Evolutionary conservation across 1,140 invertebrate genomes (phyloP), one percentile per base, ranked within the genome.

Genomic region (Drosophila biarmipes): DNA sequence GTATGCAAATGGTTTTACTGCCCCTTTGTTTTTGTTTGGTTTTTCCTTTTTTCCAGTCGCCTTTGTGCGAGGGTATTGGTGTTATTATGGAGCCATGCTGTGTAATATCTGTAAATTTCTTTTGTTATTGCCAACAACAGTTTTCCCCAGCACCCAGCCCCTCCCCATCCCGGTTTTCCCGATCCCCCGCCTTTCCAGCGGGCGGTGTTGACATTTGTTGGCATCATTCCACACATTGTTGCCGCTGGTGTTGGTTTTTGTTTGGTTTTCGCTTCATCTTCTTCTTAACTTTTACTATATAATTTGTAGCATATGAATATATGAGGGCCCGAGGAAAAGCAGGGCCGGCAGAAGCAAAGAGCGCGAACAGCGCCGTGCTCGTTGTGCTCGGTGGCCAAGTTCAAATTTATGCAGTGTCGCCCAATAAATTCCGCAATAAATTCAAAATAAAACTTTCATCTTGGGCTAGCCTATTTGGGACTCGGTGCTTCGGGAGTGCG

Each of bases 241-340:
- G 84, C 84, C 80, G 84, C 79, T 87, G 80, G 84, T 89, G 79
- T 74, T 85, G 71, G 53, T 82, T 84, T 82, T 89, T 89, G 78
- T 86, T 87, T 86, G 79, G 79, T 79, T 89, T 89, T 78, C 76
- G 74, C 58, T 67, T 64, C 45, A 69, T 71, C 82, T 87, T 89
- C 84, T 85, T 77, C 82, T 87, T 89, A 78, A 76, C 85, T 84
- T 90, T 90, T 89, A 90, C 80, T 80, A 89, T 89, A 89, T 89
- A 89, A 89, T 89, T 89, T 89, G 84, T 89, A 90, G 85, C 84
- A 89, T 89, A 89, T 89, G 85, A 89, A 89, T 89, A 90, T 90
- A 89, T 78, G 80, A 76, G 64, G 58, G 42, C 38, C 21, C 53
- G 46, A 51, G 12, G 61, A 52, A 53, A 62, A 64, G 35, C 21